Conservation (phyloP, 2,797 vertebrate genomes). For the Pteronotus mesoamericanus region DNA sequence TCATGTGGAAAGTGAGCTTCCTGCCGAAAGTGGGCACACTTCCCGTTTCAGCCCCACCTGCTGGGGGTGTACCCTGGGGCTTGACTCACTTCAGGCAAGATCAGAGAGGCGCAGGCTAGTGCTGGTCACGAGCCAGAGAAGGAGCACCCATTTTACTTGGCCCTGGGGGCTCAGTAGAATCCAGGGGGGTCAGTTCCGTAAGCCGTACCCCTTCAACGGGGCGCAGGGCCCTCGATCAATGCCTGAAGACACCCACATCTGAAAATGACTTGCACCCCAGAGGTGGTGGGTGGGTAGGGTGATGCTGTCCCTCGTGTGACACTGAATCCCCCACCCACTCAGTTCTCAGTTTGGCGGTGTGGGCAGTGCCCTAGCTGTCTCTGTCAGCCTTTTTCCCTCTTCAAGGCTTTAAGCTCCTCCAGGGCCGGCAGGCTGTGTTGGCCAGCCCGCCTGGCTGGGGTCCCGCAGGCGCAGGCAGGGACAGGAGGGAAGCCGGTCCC, state of each 20-base stretch:
- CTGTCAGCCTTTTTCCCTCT: too few relatives aligned
- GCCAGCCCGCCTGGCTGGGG: background rate
- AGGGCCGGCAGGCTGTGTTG: background rate
- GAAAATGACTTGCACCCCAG: background rate
- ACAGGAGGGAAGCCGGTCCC: background rate
- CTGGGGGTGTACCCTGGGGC: background rate
- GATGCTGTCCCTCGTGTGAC: accelerated
- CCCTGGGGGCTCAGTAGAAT: background rate
- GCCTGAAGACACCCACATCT: background rate
- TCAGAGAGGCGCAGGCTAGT: background rate
- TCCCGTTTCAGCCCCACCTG: background rate
- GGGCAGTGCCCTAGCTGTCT: background rate
- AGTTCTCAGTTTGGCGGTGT: background rate
- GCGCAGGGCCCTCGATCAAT: too few relatives aligned
- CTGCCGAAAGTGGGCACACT: background rate
- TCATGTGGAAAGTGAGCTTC: background rate
- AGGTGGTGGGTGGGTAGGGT: background rate
- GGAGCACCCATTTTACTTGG: background rate
- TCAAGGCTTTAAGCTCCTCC: background rate
- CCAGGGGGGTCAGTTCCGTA: background rate
- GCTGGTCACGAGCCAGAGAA: background rate
- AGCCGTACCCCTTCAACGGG: accelerated
- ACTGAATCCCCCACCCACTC: accelerated
- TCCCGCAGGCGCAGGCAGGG: background rate
- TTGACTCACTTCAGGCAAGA: background rate